Evolutionary conservation across 2,113 vertebrate genomes (phyloP).

Genomic region (Dicaeum eximium): DNA sequence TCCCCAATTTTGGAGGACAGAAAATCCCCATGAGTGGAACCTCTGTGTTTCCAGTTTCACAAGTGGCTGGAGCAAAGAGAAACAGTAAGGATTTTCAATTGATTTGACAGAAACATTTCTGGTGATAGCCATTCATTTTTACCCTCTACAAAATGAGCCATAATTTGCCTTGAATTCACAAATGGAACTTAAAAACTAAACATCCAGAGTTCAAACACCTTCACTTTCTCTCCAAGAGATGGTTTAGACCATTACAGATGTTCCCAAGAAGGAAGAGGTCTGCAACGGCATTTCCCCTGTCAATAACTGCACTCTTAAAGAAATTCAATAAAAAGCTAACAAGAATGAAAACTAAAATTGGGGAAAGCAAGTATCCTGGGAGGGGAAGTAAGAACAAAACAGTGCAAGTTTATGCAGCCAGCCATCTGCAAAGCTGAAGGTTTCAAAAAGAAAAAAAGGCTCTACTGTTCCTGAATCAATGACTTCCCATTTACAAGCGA

Average conservation of each 20-base stretch:
- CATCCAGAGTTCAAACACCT: neutral
- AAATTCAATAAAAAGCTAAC: neutral
- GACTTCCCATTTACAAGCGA: conserved; percentile 68
- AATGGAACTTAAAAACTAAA: neutral
- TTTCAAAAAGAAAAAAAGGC: conserved; percentile 68
- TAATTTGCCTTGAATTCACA: neutral
- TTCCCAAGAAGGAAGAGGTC: neutral
- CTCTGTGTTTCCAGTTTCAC: neutral
- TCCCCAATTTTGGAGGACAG: neutral
- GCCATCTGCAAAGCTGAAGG: conserved; percentile 74
- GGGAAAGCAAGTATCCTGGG: neutral
- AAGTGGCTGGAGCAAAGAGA: neutral
- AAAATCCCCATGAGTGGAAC: neutral
- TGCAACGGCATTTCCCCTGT: neutral
- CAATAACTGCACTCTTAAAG: neutral
- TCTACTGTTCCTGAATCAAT: conserved; percentile 74
- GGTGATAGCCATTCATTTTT: neutral
- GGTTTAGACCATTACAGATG: neutral
- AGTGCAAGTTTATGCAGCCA: conserved; percentile 59
- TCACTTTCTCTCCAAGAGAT: neutral
- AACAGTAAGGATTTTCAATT: neutral
- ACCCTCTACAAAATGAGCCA: neutral
- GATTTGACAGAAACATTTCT: neutral
- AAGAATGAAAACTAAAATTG: conserved; percentile 17
- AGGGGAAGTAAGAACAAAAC: conserved; percentile 64